phyloP scores from a whole-genome alignment of 2,113 vertebrate species.

The Danio rerio region GRCz12tu NC_133177.1:40482501-40483000 shows the following conservation, averaged over 20 bases:
- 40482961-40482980: slow-evolving; percentile 76
- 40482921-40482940: neutral
- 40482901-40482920: neutral
- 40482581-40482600: neutral
- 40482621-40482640: neutral
- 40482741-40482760: neutral
- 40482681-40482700: slow-evolving; percentile 82
- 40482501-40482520: neutral
- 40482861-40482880: slow-evolving; percentile 85
- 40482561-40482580: neutral
- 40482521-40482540: neutral
- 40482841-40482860: slow-evolving; percentile 85
- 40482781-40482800: slow-evolving; percentile 78
- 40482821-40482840: slow-evolving; percentile 80
- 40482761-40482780: neutral
- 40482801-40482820: slow-evolving; percentile 70
- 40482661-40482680: slow-evolving; percentile 89
- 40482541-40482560: neutral
- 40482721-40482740: neutral
- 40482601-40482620: neutral
- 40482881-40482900: slow-evolving; percentile 17
- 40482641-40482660: slow-evolving; percentile 82
- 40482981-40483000: slow-evolving; percentile 73
- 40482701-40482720: slow-evolving; percentile 74
- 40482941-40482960: neutral